Evolutionary conservation across 2,113 vertebrate species (phyloP), one percentile per base, ranked within the genome.

Genomic region (Gallinago jamesoni): DNA sequence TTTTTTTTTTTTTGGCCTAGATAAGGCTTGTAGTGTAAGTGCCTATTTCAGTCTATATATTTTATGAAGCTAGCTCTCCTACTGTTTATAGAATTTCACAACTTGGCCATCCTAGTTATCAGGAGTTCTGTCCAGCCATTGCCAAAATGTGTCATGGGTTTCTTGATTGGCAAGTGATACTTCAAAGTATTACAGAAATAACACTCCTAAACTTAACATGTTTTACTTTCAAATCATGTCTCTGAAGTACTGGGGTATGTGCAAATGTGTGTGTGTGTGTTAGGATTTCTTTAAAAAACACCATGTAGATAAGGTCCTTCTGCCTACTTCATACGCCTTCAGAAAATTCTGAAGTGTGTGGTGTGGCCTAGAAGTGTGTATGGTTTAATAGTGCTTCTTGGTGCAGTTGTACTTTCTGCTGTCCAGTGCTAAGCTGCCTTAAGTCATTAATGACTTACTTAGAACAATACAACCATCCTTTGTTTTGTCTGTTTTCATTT

Each of bases 21-120:
- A 7, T 67, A 13, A 27, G 0, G 0, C 25, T 20, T 80, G 41
- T 57, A 45, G 24, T 66, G 52, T 52, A 87, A 66, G 18, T 73
- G 16, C 7, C 15, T 10, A 0, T 43, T 95, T 73, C 15, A 43
- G 15, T 73, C 31, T 72, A 0, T 19, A 0, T 78, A 14, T 77
- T 84, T 84, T 55, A 25, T 63, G 47, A 64, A 70, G 59, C 43
- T 4, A 37, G 4, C 28, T 91, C 11, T 56, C 28, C 18, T 76
- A 6, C 27, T 1, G 0, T 27, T 81, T 7, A 31, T 0, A 5
- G 30, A 59, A 63, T 50, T 84, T 84, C 15, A 78, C 8, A 87
- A 47, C 28, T 75, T n/a, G 39, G 0, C 7, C 16, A 17, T 21
- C 28, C 23, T 82, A 14, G 43, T 60, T 53, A 20, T 64, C 45